Conservation (phyloP, 2,113 vertebrate species). For the Callithrix jacchus region DNA sequence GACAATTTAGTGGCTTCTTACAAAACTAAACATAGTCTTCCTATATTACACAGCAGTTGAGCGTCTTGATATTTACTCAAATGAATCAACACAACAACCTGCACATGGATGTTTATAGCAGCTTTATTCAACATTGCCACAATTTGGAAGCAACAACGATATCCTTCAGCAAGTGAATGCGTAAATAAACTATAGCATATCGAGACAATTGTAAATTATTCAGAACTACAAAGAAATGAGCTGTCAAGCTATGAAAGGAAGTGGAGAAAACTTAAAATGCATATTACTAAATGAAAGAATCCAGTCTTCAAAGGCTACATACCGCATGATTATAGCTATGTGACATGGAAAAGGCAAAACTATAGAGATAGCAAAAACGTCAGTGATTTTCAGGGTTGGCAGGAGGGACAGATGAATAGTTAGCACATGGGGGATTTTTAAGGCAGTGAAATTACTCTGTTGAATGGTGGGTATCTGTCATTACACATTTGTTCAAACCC, state of each 20-base stretch:
- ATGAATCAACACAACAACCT: neutral
- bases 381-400: neutral
- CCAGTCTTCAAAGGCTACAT: neutral
- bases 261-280: neutral
- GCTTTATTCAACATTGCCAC: neutral
- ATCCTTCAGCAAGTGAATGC: neutral
- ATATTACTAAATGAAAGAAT: neutral
- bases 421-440: neutral
- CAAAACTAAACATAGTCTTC: neutral
- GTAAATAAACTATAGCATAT: neutral
- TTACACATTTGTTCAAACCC: neutral
- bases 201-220: neutral
- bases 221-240: neutral
- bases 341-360: neutral
- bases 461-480: neutral
- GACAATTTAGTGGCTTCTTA: neutral
- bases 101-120: neutral
- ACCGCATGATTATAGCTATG: neutral
- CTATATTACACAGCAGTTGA: neutral
- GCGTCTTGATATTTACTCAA: neutral
- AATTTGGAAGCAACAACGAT: neutral
- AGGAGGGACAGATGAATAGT: neutral
- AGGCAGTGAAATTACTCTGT: neutral
- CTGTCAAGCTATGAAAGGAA: neutral
- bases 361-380: neutral